A percentile compares a stretch with the other conserved stretches of the same genome.
Evolutionary conservation across 1,140 invertebrate genomes (phyloP).

Genomic region (Bombyx mori): DNA sequence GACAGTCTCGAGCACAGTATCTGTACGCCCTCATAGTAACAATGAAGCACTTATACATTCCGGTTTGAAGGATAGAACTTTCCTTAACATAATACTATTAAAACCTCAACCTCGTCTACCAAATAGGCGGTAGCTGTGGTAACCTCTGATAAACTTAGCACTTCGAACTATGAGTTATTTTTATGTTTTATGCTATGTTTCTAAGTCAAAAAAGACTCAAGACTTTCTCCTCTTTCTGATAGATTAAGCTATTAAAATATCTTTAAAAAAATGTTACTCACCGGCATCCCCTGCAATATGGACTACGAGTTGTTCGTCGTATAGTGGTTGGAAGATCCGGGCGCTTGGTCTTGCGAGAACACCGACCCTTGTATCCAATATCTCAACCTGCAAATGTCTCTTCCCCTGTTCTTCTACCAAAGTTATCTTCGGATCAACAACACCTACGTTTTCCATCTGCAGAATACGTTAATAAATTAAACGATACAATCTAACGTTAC

Average conservation of each 20-base stretch:
- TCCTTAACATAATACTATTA: too few species aligned
- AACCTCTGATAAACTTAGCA: too few species aligned
- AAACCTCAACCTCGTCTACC: too few species aligned
- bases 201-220: neutral
- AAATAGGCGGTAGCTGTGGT: too few species aligned
- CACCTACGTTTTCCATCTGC: constrained; percentile 71
- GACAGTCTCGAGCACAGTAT: too few species aligned
- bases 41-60: too few species aligned
- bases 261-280: constrained; percentile 11
- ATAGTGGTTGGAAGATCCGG: constrained; percentile 79
- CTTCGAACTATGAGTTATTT: too few species aligned
- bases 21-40: too few species aligned
- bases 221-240: neutral
- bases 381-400: constrained; percentile 78
- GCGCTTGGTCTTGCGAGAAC: constrained; percentile 55
- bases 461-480: constrained; percentile 11
- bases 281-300: constrained; percentile 77
- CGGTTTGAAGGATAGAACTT: too few species aligned
- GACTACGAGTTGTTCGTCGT: constrained; percentile 83
- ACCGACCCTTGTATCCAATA: constrained; percentile 67
- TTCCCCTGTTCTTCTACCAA: constrained; percentile 80
- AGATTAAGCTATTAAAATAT: neutral
- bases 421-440: constrained; percentile 76
- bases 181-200: too few species aligned
- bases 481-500: too few species aligned